These are phyloP conservation scores for Bufo bufo DNA, from an alignment of 2,113 vertebrate genomes.

Conservation along the genomic window DNA sequence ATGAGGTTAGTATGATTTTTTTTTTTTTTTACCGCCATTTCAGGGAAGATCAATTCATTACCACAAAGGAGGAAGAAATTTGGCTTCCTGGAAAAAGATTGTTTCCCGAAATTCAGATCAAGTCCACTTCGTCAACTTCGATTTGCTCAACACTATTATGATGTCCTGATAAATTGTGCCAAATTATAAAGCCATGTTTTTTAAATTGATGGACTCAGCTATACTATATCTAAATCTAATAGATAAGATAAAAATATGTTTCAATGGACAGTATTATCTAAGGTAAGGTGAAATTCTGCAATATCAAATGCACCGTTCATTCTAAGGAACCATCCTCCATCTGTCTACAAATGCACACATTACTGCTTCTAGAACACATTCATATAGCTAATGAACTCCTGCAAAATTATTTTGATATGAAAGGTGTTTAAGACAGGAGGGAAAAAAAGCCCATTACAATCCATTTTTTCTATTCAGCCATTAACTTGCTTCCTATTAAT, in stretches of 20 bases:
- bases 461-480: constrained; percentile 52
- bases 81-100: no score
- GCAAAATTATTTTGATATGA: constrained; percentile 21
- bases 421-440: constrained; percentile 40
- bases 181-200: neutral
- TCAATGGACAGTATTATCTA: neutral
- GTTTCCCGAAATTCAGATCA: no score
- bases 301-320: neutral
- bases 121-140: no score
- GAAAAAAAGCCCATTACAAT: constrained; percentile 36
- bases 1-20: no score
- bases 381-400: constrained; percentile 12
- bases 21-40: no score
- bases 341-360: constrained; percentile 52
- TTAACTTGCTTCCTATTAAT: constrained; percentile 65
- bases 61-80: no score
- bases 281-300: neutral
- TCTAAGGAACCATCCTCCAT: neutral
- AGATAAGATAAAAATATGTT: neutral
- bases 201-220: neutral
- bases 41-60: no score
- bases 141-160: neutral
- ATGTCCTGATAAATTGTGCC: neutral
- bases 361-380: constrained; percentile 6
- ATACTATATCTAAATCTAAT: neutral